phyloP scores from a whole-genome alignment of 2,888 invertebrate genomes.

The Drosophila nr. fundita region DNA sequence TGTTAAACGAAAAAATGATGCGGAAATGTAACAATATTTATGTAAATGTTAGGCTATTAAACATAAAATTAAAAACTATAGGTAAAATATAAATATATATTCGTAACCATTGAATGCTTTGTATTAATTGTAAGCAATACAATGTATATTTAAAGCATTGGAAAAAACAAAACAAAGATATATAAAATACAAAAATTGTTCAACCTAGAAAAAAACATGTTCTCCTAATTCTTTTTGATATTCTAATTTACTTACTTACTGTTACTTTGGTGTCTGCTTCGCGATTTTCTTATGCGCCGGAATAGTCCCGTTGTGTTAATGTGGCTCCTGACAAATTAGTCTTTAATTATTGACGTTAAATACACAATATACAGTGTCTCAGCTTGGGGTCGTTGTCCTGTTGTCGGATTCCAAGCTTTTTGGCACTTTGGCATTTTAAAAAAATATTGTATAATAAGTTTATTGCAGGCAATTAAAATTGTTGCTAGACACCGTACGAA shows the following conservation, averaged over 20 bases:
- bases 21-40: constrained; percentile 33
- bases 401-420: too few species aligned
- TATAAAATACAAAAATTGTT: constrained; percentile 58
- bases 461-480: too few species aligned
- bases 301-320: neutral
- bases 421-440: too few species aligned
- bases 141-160: constrained; percentile 36
- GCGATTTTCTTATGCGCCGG: neutral
- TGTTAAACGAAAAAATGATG: constrained; percentile 26
- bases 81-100: constrained; percentile 22
- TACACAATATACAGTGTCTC: too few species aligned
- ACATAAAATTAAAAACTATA: constrained; percentile 35
- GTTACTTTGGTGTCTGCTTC: neutral
- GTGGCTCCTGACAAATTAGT: neutral
- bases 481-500: too few species aligned
- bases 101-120: constrained; percentile 45
- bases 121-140: constrained; percentile 42
- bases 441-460: too few species aligned
- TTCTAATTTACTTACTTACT: neutral
- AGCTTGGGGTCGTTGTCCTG: too few species aligned
- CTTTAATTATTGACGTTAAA: too few species aligned
- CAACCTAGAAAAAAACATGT: constrained; percentile 16
- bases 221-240: neutral
- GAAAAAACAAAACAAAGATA: constrained; percentile 32
- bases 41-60: constrained; percentile 59